Evolutionary conservation across 1,140 invertebrate species (phyloP), one percentile per base, ranked within the genome.

Genomic region (Bacillus rossius): DNA sequence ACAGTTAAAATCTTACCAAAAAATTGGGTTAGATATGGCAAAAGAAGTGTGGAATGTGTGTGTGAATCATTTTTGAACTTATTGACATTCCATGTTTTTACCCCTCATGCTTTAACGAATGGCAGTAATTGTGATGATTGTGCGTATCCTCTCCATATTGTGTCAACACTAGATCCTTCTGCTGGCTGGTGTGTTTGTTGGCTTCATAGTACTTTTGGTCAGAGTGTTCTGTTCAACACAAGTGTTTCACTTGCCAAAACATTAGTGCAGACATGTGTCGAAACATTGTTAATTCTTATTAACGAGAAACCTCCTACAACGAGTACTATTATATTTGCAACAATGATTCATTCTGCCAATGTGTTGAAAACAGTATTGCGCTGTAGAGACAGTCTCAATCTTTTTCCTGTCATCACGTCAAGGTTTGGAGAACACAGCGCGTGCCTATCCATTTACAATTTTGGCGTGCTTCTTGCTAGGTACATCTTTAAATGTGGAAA

Each of bases 21-120:
- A 16, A 54, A 54, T 19, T 54, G 52, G 52, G 23, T 54, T 10
- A 14, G 52, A 25, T 54, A 43, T 22, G 48, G 40, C 41, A 23
- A 29, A 23, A 41, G 40, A 54, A n/a, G 34, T 42, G 37, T 54
- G n/a, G 52, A 54, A 40, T 13, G 19, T 1, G 16, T 54, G 16
- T 34, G n/a, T 40, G 34, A 17, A 2, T 19, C 8, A 1, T 42
- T 54, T 41, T 16, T 42, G 2, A 54, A 20, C 8, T 17, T 54
- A 13, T 37, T 54, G 10, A n/a, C 52, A 34, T 34, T 54, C 22
- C 52, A 41, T 54, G 4, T 34, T 4, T 34, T 34, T 34, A 34
- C 29, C 10, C 29, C 29, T 7, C 4, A 34, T 10, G 10, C 10
- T 34, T 10, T 34, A 7, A 19, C 25, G n/a, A 8, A 41, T 38